phyloP scores from a whole-genome alignment of 2,888 invertebrate genomes.

The Tiliacea citrago region DNA sequence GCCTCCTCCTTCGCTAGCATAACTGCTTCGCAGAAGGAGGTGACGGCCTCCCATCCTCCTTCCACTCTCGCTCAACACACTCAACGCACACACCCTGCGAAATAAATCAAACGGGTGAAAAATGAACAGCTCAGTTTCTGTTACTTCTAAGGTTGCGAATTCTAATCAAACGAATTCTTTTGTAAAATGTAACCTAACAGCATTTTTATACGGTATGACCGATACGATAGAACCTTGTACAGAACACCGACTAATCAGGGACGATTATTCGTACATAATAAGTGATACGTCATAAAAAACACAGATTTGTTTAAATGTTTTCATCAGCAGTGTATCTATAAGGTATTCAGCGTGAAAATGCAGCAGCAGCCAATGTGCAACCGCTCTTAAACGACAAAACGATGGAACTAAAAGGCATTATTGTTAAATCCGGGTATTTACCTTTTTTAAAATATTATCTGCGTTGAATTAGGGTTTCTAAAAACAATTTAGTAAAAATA shows the following conservation, averaged over 20 bases:
- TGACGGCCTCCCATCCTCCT: no score
- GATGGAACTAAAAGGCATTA: background rate
- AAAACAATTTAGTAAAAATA: background rate
- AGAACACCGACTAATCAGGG: background rate
- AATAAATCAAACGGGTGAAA: constrained; percentile 7
- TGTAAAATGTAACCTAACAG: background rate
- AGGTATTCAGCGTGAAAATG: background rate
- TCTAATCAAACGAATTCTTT: background rate
- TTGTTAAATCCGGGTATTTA: background rate
- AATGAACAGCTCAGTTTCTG: background rate
- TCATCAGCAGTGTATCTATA: background rate
- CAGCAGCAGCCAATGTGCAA: background rate
- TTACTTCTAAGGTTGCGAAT: background rate
- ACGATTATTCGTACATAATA: background rate
- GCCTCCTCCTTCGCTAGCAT: no score
- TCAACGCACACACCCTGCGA: background rate
- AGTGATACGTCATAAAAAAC: background rate
- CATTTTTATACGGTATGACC: background rate
- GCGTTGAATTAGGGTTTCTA: no score
- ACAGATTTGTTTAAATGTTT: background rate
- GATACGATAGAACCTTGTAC: background rate
- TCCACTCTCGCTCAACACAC: no score
- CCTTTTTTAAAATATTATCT: no score
- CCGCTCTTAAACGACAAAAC: background rate
- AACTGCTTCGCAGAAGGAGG: no score